Base-by-base conservation (phyloP, 2,797 vertebrate genomes). In the Cryptoblepharus egeriae region DNA sequence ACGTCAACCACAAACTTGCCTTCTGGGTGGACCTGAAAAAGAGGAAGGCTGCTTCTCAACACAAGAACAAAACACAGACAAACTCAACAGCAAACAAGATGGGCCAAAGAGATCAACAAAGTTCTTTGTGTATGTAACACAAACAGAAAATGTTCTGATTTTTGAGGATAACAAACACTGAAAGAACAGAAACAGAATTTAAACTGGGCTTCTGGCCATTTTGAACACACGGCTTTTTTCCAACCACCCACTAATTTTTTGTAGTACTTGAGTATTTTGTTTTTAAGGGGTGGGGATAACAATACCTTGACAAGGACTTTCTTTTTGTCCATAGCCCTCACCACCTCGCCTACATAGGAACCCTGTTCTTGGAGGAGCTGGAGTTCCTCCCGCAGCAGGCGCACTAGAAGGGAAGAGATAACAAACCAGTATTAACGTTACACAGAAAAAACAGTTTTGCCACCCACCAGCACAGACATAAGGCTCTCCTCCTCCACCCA, bases 271-370 rank as follows among this genome's bases (percentile, higher is more conserved):
- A n/a, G n/a, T n/a, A n/a, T n/a, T n/a, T n/a, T n/a, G n/a, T n/a
- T n/a, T n/a, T n/a, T n/a, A n/a, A n/a, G 6, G 67, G 9, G 39
- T 4, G 72, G 20, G 28, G 4, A 52, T 13, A 26, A 35, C 20
- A 58, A 45, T 94, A 99, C 99, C 98, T 99, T 99, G 16, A 99
- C 99, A 1, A 99, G 93, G 70, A 99, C 99, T 90, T 99, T 99
- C 94, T 99, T 99, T 94, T 99, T 99, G 91, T 99, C 99, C 99
- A 99, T 99, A 84, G 98, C 98, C 87, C 98, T 96, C 45, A 99
- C 99, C 74, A 99, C 99, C 91, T 99, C 99, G 11, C 99, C 99
- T 20, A 99, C 99, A 0, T 99, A 99, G 61, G 99, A 99, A 2
- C 99, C 99, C 94, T 99, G 98, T 85, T 99, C 99, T 94, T 99